phyloP scores from a whole-genome alignment of 2,113 vertebrate genomes.

The Himantopus leucocephalus region DNA sequence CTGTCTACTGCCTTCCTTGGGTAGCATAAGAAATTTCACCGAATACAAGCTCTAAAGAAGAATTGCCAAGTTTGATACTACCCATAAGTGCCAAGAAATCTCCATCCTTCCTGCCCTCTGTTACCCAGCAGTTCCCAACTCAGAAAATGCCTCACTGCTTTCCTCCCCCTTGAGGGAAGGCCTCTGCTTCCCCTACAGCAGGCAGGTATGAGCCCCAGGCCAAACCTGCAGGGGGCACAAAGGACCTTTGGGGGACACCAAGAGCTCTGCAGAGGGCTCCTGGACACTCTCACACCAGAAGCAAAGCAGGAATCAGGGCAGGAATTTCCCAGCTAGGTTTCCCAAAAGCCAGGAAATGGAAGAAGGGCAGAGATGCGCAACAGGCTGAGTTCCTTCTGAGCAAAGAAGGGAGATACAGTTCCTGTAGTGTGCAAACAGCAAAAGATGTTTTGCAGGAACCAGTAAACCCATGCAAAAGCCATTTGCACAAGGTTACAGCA shows the following conservation, averaged over 20 bases:
- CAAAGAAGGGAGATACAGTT: neutral
- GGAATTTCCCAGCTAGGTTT: neutral
- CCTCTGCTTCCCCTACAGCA: neutral
- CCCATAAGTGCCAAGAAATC: accelerated
- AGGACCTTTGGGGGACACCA: neutral
- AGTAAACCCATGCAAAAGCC: neutral
- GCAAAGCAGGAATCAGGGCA: neutral
- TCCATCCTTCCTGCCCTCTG: too few species aligned
- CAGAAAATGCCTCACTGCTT: neutral
- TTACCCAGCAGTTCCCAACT: neutral
- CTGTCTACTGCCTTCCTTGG: neutral
- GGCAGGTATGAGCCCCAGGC: neutral
- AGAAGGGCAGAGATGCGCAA: accelerated
- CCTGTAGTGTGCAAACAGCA: accelerated
- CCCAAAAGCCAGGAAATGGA: neutral
- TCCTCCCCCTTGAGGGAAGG: neutral
- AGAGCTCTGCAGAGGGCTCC: neutral
- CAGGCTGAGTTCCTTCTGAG: neutral
- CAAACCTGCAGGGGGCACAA: too few species aligned
- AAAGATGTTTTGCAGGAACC: neutral
- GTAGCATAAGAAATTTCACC: neutral
- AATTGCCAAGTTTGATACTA: neutral
- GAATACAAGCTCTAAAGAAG: neutral
- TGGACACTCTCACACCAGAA: neutral
- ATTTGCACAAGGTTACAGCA: neutral